Evolutionary conservation across 2,888 invertebrate species (phyloP), one percentile per base, ranked within the genome.

Genomic region (Agrotis ipsilon): DNA sequence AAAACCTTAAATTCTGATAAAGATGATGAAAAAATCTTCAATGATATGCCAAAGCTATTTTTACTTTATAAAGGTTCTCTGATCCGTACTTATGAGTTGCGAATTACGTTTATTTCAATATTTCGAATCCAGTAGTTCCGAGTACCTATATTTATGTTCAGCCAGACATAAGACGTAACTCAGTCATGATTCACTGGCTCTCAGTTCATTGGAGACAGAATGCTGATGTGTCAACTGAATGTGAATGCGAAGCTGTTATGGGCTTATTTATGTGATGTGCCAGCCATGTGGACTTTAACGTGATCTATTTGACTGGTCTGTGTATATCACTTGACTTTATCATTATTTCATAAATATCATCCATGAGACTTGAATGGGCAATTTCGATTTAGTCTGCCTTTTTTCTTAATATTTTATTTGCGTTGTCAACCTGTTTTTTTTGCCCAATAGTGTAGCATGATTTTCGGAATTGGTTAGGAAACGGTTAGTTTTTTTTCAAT

Each of bases 171-270:
- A 78, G 78, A 78, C 59, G 61, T 75, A 78, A 75, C 78, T 80
- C 78, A 68, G 24, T 55, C 57, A 43, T 78, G 81, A 79, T 81
- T 79, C 72, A 81, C 67, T 46, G 18, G 32, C 49, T 57, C 54
- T 52, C 78, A 66, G 79, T 75, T 74, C 81, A 81, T 69, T 76
- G 79, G 80, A 75, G 74, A 75, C 80, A 72, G 75, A 80, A 74
- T 51, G 83, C 83, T 81, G 81, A 79, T 81, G 79, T 71, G 70
- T 65, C 71, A 69, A 77, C 68, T 72, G 74, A 73, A 65, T 72
- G 64, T 59, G 72, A 65, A 70, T 69, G 55, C 46, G 57, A 74
- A 79, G 81, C 83, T 83, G 76, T 76, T 79, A 78, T 71, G 51
- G 21, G 45, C 57, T 68, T 80, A 72, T 79, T 80, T 79, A 79